Evolutionary conservation across 2,888 invertebrate species (phyloP).

Genomic region (Psylliodes chrysocephalus): DNA sequence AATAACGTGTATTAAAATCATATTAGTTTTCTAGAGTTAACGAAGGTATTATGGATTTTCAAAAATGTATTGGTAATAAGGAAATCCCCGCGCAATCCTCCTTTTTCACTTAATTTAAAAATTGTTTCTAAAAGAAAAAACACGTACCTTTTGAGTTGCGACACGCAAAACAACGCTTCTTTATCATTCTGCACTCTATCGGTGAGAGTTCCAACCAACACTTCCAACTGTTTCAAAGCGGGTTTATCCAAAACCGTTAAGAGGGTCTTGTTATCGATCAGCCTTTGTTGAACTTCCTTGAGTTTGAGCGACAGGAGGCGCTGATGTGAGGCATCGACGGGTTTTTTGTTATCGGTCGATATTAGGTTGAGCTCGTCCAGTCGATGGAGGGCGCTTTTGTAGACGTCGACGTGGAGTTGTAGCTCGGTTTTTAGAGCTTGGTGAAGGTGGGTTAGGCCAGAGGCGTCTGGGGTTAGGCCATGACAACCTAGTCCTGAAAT

Average conservation of each 20-base stretch:
- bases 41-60: too few relatives aligned
- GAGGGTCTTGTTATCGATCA: conserved; percentile 92
- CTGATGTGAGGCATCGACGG: conserved; percentile 89
- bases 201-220: conserved; percentile 75
- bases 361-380: conserved; percentile 78
- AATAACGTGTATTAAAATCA: too few relatives aligned
- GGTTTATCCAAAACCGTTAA: conserved; percentile 87
- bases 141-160: conserved; percentile 70
- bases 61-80: too few relatives aligned
- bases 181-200: conserved; percentile 91
- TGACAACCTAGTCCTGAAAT: conserved; percentile 80
- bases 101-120: too few relatives aligned
- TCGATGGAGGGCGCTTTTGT: conserved; percentile 87
- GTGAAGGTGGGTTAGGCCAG: conserved; percentile 79
- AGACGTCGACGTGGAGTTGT: conserved; percentile 84
- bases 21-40: too few relatives aligned
- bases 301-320: conserved; percentile 84
- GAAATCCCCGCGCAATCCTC: too few relatives aligned
- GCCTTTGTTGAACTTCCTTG: conserved; percentile 86
- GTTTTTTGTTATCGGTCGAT: conserved; percentile 67
- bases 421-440: conserved; percentile 86
- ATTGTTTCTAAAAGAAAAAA: too few relatives aligned
- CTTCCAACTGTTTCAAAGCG: conserved; percentile 78
- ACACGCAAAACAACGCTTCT: conserved; percentile 80
- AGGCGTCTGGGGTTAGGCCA: conserved; percentile 78